Conservation (phyloP, 2,888 invertebrate genomes). For the Brachylomia viminalis region DNA sequence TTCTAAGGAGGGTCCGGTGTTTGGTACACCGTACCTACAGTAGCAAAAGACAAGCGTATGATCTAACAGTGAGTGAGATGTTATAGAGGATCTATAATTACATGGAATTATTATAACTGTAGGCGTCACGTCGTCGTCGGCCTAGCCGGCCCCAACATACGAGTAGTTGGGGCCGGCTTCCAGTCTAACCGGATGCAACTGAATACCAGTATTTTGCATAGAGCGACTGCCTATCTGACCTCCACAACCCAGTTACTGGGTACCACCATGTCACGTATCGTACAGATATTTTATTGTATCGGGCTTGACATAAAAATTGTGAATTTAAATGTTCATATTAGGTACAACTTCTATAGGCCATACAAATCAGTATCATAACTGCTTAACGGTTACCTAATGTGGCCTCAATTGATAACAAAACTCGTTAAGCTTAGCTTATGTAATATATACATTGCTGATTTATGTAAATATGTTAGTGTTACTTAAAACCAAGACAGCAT, state of each 20-base stretch:
- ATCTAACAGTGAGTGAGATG: background rate
- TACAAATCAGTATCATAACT: slow-evolving; percentile 12
- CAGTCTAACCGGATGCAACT: too few relatives aligned
- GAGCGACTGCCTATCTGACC: too few relatives aligned
- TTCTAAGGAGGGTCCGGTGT: background rate
- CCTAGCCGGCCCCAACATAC: too few relatives aligned
- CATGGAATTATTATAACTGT: background rate
- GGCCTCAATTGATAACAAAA: slow-evolving; percentile 47
- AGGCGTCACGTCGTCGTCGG: background rate
- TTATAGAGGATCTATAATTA: background rate
- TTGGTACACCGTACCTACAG: background rate
- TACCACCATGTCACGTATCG: background rate
- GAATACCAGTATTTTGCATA: too few relatives aligned
- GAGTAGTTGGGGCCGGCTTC: too few relatives aligned
- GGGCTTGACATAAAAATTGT: background rate
- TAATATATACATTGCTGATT: slow-evolving; percentile 43
- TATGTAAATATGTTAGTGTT: slow-evolving; percentile 44
- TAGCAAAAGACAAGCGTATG: too few relatives aligned
- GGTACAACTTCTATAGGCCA: background rate
- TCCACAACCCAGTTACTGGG: too few relatives aligned
- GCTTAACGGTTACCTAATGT: slow-evolving; percentile 31
- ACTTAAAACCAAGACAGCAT: background rate
- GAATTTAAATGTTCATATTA: background rate
- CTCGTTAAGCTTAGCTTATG: slow-evolving; percentile 28
- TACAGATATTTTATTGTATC: background rate